Base-by-base conservation (phyloP, 2,888 invertebrate species). In the Phortica okadai region DNA sequence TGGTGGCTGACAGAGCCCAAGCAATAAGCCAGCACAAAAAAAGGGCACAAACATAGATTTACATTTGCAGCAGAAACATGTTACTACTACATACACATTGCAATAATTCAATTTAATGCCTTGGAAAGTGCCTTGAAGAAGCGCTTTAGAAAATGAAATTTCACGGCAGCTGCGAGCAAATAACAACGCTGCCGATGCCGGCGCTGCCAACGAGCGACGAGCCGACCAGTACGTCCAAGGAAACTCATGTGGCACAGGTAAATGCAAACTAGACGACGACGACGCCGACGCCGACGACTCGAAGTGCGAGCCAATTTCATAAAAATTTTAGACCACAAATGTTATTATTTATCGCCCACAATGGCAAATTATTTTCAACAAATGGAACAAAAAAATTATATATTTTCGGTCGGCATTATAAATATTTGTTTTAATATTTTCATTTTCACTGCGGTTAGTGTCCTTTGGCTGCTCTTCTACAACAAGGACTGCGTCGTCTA, bases 61-160 rank as follows among this genome's bases (percentile, higher is more conserved):
- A 45, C 10, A 64, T 21, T 41, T 73, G 73, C 78, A 82, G 80
- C 79, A 78, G 33, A 33, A 33, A 33, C 33, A 33, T 33, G 4
- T 33, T 76, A 80, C 78, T 79, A 11, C 66, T 66, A 56, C 56
- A n/a, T 56, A 21, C 21, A 59, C 62, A 25, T 62, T 62, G 25
- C 25, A 80, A 86, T 86, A 86, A 88, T 82, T 86, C 87, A 85
- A 84, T 82, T 79, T 86, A 77, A 82, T 81, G 82, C 75, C 81
- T 84, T 85, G 21, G 69, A 73, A 58, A 73, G 58, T 72, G 25
- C 16, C n/a, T 44, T 33, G 21, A 11, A n/a, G 21, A 14, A 25
- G n/a, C 44, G 66, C 66, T 74, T 67, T 33, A 56, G 66, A 67
- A 74, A 74, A 74, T 74, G 66, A 56, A 75, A 72, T 72, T 72